phyloP scores from a whole-genome alignment of 1,140 invertebrate genomes.

The Prorops nasuta region DNA sequence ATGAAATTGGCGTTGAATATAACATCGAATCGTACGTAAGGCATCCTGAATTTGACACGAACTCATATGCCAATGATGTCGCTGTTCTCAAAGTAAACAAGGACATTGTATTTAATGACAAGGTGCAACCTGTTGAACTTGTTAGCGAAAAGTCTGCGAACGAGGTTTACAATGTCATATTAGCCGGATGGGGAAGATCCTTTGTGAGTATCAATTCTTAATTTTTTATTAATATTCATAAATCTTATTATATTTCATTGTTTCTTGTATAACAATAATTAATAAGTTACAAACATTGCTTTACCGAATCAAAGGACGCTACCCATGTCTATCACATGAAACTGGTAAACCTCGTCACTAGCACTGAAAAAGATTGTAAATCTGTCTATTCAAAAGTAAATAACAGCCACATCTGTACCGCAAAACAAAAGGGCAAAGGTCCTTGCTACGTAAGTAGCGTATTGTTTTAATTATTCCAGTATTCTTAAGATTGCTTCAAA shows the following conservation, averaged over 20 bases:
- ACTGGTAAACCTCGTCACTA: conserved; percentile 43
- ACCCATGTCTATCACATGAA: conserved; percentile 49
- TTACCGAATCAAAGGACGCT: too few species aligned
- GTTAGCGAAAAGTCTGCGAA: conserved; percentile 12
- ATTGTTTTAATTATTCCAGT: too few species aligned
- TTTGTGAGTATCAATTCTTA: too few species aligned
- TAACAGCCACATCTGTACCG: conserved; percentile 53
- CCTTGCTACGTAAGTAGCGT: conserved; percentile 54
- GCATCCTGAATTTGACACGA: conserved; percentile 46
- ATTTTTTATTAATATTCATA: too few species aligned
- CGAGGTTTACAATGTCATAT: conserved; percentile 25
- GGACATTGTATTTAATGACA: conserved; percentile 42
- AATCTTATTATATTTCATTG: too few species aligned
- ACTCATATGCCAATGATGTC: conserved; percentile 48
- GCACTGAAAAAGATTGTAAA: conserved; percentile 44
- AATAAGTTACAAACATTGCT: too few species aligned
- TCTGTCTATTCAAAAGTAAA: conserved; percentile 29
- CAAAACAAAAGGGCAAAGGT: conserved; percentile 51
- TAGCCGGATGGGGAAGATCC: conserved; percentile 54
- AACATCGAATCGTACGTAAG: conserved; percentile 38
- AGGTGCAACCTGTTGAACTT: conserved; percentile 34
- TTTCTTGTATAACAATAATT: too few species aligned
- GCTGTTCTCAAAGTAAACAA: conserved; percentile 47
- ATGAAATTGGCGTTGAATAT: conserved; percentile 45
- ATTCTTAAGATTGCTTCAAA: too few species aligned